Percentiles rank a stretch among this genome's conserved stretches.
phyloP scores from a whole-genome alignment of 2,888 invertebrate species.

The Rhaphigaster nebulosa region DNA sequence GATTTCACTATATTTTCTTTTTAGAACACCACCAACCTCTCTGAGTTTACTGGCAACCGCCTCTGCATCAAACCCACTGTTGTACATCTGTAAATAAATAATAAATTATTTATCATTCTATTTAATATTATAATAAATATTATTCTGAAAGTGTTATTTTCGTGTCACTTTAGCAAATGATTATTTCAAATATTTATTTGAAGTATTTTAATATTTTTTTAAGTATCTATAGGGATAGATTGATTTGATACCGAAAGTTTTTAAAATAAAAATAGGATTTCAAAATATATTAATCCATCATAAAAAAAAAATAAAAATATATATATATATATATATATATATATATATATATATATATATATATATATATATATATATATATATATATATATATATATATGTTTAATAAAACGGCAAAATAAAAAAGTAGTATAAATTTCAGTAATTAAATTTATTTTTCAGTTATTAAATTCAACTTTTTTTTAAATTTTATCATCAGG shows the following conservation, averaged over 20 bases:
- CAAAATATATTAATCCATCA: too few species aligned
- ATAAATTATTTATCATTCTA: constrained; percentile 61
- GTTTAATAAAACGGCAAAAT: too few species aligned
- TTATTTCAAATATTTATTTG: background rate
- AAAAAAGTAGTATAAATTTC: too few species aligned
- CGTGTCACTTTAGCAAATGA: background rate
- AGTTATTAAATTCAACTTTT: too few species aligned
- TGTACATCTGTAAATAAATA: constrained; percentile 70
- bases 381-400: too few species aligned
- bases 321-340: too few species aligned
- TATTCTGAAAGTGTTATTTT: background rate
- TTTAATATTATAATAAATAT: background rate
- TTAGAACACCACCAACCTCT: constrained; percentile 55
- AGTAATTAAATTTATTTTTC: too few species aligned
- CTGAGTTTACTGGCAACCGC: constrained; percentile 61
- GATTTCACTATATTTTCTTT: constrained; percentile 62
- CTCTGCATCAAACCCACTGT: constrained; percentile 65
- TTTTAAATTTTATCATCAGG: background rate
- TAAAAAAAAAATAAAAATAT: too few species aligned
- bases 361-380: too few species aligned
- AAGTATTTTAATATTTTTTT: background rate
- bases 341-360: too few species aligned
- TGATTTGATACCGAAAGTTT: background rate
- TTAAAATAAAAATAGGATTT: background rate
- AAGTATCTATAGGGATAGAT: background rate